These are phyloP conservation scores for Hipparchia semele DNA, from an alignment of 2,888 invertebrate genomes.

Conservation along the genomic window DNA sequence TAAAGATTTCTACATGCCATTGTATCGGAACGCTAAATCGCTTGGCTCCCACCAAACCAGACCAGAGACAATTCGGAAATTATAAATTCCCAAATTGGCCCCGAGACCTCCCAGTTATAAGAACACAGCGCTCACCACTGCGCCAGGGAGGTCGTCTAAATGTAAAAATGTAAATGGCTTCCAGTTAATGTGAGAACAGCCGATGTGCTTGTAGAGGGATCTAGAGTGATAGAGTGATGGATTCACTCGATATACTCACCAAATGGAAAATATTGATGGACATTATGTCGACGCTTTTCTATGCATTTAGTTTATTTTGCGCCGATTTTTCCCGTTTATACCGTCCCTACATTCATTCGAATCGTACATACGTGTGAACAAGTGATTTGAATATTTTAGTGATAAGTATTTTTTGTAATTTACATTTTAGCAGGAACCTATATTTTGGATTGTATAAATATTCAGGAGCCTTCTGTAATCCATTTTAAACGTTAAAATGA, in stretches of 20 bases:
- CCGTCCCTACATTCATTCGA: neutral
- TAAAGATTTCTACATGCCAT: no score
- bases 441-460: no score
- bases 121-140: no score
- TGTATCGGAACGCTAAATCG: no score
- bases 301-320: constrained; percentile 47
- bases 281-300: constrained; percentile 52
- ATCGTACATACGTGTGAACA: constrained; percentile 18
- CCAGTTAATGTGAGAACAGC: neutral
- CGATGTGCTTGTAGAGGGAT: constrained; percentile 44
- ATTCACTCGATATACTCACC: constrained; percentile 58
- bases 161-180: neutral
- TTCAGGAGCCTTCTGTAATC: no score
- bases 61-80: no score
- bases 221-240: constrained; percentile 44
- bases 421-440: neutral
- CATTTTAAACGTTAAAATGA: no score
- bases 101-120: no score
- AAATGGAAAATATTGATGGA: constrained; percentile 58
- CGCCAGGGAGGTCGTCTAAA: no score
- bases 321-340: constrained; percentile 36
- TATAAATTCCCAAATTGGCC: no score
- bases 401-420: neutral
- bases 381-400: constrained; percentile 15
- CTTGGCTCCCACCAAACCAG: no score